phyloP scores from a whole-genome alignment of 2,797 vertebrate species.

The Ispidina picta region DNA sequence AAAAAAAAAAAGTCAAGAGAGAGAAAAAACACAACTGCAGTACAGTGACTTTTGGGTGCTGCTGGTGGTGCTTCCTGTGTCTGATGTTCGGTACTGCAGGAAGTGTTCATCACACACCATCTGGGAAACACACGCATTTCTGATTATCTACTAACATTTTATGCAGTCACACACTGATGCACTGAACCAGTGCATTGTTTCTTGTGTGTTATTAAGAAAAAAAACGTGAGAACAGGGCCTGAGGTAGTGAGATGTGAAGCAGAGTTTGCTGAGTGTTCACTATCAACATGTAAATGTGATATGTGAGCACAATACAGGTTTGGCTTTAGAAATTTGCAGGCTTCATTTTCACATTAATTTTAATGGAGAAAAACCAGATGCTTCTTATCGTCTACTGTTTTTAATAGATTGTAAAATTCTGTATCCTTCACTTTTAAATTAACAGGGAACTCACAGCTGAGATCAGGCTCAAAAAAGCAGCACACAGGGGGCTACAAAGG shows the following conservation, averaged over 20 bases:
- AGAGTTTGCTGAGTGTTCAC: not conserved
- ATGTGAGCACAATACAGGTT: not conserved
- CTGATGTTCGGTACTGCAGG: slow-evolving; percentile 63
- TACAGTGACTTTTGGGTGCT: slow-evolving; percentile 18
- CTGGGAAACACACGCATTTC: slow-evolving; percentile 47
- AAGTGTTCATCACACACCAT: slow-evolving; percentile 46
- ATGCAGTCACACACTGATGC: not conserved
- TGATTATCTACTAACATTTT: slow-evolving; percentile 3
- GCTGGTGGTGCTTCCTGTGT: slow-evolving; percentile 69
- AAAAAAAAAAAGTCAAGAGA: not conserved
- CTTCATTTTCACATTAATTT: not conserved
- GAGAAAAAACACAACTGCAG: not conserved
- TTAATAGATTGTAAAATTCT: not conserved
- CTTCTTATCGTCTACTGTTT: not conserved
- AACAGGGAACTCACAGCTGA: not conserved
- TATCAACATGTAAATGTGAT: not conserved
- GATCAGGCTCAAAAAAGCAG: not conserved
- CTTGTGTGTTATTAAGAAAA: not conserved
- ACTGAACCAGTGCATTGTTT: not conserved
- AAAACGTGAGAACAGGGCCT: not conserved
- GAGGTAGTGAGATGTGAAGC: not conserved
- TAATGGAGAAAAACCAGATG: not conserved
- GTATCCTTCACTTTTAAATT: not conserved
- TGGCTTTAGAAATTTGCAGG: not conserved
- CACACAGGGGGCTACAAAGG: not conserved